Evolutionary conservation across 2,888 invertebrate species (phyloP).

Genomic region (Caenorhabditis becei): DNA sequence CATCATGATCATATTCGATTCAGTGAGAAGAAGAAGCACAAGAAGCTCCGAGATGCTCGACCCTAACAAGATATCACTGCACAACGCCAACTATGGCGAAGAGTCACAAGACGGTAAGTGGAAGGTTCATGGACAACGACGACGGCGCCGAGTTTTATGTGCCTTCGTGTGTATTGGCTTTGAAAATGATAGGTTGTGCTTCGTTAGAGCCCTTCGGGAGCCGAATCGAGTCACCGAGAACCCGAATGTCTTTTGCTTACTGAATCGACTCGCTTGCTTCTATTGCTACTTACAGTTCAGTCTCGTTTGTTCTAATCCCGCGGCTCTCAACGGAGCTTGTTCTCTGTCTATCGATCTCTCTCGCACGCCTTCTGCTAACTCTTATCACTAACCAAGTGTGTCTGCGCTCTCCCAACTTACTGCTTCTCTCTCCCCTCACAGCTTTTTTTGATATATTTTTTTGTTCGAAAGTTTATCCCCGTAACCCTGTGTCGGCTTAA

Average conservation of each 20-base stretch:
- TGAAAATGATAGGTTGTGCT: slow-evolving; percentile 13
- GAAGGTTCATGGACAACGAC: not conserved
- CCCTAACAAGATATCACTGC: slow-evolving; percentile 25
- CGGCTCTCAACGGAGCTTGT: not conserved
- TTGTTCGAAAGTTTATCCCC: not conserved
- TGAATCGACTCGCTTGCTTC: not conserved
- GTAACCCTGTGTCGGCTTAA: not conserved
- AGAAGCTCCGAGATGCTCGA: slow-evolving; percentile 17
- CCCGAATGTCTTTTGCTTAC: too few relatives aligned
- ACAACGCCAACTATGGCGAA: slow-evolving; percentile 23
- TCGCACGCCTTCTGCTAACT: slow-evolving; percentile 17
- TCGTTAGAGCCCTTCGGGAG: not conserved
- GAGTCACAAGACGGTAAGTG: slow-evolving; percentile 42
- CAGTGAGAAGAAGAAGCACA: slow-evolving; percentile 9
- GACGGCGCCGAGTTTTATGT: not conserved
- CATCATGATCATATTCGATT: slow-evolving; percentile 38
- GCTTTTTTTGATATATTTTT: not conserved
- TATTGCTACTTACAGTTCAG: slow-evolving; percentile 7
- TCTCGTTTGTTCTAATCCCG: not conserved
- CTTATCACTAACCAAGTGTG: slow-evolving; percentile 23
- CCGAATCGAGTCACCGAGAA: too few relatives aligned
- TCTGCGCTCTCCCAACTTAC: not conserved
- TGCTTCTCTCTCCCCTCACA: not conserved
- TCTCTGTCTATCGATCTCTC: slow-evolving; percentile 31
- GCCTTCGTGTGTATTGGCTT: not conserved